phyloP scores from a whole-genome alignment of 2,113 vertebrate genomes.

The Aleadryas rufinucha region DNA sequence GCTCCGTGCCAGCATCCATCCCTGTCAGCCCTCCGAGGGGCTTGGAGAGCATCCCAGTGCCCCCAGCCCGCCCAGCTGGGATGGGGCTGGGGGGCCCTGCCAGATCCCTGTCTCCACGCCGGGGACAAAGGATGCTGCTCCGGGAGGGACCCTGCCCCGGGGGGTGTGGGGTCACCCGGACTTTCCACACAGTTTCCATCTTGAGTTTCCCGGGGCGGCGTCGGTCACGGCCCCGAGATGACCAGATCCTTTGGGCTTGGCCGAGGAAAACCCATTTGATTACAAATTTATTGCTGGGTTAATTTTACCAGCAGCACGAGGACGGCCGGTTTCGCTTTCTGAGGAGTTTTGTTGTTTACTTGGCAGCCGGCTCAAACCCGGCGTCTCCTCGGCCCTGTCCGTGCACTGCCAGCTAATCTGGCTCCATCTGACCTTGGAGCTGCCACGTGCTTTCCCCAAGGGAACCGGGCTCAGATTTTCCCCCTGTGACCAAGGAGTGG shows the following conservation, averaged over 20 bases:
- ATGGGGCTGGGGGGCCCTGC: background rate
- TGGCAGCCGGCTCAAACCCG: background rate
- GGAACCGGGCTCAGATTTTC: background rate
- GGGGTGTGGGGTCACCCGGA: background rate
- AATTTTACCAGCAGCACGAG: background rate
- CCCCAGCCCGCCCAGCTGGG: background rate
- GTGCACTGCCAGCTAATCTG: background rate
- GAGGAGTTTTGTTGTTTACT: constrained; percentile 4
- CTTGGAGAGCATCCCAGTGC: background rate
- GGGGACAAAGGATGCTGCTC: background rate
- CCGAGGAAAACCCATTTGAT: background rate
- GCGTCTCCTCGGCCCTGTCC: background rate
- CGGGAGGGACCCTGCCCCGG: fast-evolving
- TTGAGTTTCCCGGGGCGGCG: background rate
- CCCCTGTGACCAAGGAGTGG: background rate
- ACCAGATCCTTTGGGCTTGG: background rate
- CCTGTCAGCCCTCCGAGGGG: background rate
- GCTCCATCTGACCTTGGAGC: constrained; percentile 16
- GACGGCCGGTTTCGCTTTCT: background rate
- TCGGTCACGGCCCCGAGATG: background rate
- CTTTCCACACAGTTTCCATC: background rate
- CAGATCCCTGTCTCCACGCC: fast-evolving
- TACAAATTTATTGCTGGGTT: constrained; percentile 1
- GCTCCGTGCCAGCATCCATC: constrained; percentile 30
- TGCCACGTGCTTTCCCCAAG: background rate